Base-by-base conservation (phyloP, 2,113 vertebrate genomes). In the Oryzias javanicus region DNA sequence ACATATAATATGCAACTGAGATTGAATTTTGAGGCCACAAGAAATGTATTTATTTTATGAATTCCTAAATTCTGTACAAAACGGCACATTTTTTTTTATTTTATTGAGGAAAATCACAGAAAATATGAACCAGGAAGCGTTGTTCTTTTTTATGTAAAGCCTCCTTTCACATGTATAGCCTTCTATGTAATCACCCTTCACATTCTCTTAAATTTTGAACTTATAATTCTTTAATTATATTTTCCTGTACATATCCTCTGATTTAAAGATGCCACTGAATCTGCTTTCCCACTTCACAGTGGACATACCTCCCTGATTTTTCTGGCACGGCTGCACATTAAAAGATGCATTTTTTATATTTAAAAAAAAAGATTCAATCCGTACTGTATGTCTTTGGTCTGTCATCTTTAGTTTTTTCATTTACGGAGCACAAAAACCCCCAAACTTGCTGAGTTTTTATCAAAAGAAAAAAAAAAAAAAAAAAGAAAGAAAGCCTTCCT, bases 31-130 rank as follows among this genome's bases (percentile, higher is more conserved):
- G 88, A 87, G 88, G 85, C 89, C 89, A 90, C 79, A 72, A 66
- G 56, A 62, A 84, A 88, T 90, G 87, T 91, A 91, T 93, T 93
- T 93, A 92, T 93, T 93, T 92, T 91, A 76, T 90, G 82, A 90
- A 90, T 90, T 89, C 88, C 85, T 79, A 90, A 90, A 91, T 85
- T 91, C 86, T 91, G 83, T 90, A 80, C 85, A 89, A 88, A 88
- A 66, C 74, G 75, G 65, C 81, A 84, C 69, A 82, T 87, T 85
- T 89, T 78, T 88, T 85, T 81, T 80, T 49, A 88, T 81, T 86
- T 82, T 74, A 54, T 81, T 80, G 81, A 88, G 86, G 89, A 84
- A 89, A 89, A 69, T 83, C 83, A 72, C 54, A 86, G 80, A 73
- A 72, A 84, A 76, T 85, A 88, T 82, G 65, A 81, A 66, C 67